These are phyloP conservation scores for Drosophila leonis DNA, from an alignment of 2,888 invertebrate species.

Conservation along the genomic window DNA sequence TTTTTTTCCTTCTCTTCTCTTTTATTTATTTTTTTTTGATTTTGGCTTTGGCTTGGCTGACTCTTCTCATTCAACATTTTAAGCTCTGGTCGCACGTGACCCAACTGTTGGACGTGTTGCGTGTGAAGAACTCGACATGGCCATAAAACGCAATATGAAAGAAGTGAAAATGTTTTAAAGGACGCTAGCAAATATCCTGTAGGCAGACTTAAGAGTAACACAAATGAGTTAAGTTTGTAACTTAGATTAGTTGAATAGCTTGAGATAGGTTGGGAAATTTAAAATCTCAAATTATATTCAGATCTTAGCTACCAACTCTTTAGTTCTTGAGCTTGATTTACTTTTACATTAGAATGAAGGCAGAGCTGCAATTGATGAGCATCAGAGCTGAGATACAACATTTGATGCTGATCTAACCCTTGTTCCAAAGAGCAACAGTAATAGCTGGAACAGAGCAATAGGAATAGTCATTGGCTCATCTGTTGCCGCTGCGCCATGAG, in stretches of 20 bases:
- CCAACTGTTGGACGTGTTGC: conserved; percentile 25
- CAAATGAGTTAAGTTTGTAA: too few relatives aligned
- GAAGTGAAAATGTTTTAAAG: neutral
- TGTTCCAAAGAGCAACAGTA: too few relatives aligned
- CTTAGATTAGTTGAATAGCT: too few relatives aligned
- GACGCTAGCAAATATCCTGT: neutral
- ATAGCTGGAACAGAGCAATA: too few relatives aligned
- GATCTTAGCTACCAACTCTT: neutral
- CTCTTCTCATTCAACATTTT: conserved; percentile 12
- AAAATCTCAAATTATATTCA: neutral
- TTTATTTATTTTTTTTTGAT: neutral
- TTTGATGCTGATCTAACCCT: too few relatives aligned
- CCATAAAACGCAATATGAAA: conserved; percentile 26
- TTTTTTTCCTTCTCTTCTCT: neutral
- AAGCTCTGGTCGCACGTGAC: conserved; percentile 41
- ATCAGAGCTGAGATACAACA: too few relatives aligned
- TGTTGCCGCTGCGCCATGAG: too few relatives aligned
- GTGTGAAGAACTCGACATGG: conserved; percentile 6
- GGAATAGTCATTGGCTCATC: too few relatives aligned
- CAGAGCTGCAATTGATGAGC: too few relatives aligned
- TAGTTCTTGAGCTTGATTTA: neutral
- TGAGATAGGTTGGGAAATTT: too few relatives aligned
- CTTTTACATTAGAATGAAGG: too few relatives aligned
- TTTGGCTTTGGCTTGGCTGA: neutral
- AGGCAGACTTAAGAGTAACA: neutral